These are phyloP conservation scores for Triplophysa siluroides DNA, from an alignment of 2,113 vertebrate species.

Conservation along the genomic window DNA sequence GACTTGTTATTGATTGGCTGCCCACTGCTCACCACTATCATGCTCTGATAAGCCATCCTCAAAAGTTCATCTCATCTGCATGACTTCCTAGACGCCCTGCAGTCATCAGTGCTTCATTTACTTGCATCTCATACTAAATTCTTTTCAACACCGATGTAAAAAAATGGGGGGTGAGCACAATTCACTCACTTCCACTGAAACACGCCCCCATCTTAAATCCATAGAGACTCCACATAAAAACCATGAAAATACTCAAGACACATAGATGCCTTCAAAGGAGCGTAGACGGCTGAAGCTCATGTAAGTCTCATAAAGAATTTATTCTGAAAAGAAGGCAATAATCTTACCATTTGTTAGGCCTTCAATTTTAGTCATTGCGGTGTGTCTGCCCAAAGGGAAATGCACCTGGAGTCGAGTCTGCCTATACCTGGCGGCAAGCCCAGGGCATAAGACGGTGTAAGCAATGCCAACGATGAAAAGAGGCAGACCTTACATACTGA, in stretches of 20 bases:
- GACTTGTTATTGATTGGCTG: too few species aligned
- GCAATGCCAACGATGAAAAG: constrained; percentile 41
- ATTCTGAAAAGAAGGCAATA: constrained; percentile 68
- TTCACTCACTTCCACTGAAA: neutral
- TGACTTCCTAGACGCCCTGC: too few species aligned
- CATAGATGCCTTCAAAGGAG: constrained; percentile 19
- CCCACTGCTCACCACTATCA: too few species aligned
- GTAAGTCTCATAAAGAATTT: constrained; percentile 62
- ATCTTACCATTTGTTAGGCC: constrained; percentile 68
- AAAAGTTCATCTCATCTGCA: too few species aligned
- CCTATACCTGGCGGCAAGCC: constrained; percentile 64
- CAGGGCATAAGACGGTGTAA: constrained; percentile 55
- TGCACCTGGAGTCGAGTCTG: constrained; percentile 59
- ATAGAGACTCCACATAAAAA: neutral
- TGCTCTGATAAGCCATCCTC: too few species aligned
- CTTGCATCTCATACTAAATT: too few species aligned
- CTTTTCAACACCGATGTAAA: too few species aligned
- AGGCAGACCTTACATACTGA: constrained; percentile 22
- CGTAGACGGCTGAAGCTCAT: constrained; percentile 13
- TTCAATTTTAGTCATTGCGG: constrained; percentile 62
- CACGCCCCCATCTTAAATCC: neutral
- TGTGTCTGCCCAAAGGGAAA: constrained; percentile 58
- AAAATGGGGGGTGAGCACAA: too few species aligned
- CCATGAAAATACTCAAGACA: neutral
- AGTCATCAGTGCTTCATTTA: too few species aligned